These are phyloP conservation scores for Dicycla oo DNA, from an alignment of 2,888 invertebrate genomes.

Conservation along the genomic window DNA sequence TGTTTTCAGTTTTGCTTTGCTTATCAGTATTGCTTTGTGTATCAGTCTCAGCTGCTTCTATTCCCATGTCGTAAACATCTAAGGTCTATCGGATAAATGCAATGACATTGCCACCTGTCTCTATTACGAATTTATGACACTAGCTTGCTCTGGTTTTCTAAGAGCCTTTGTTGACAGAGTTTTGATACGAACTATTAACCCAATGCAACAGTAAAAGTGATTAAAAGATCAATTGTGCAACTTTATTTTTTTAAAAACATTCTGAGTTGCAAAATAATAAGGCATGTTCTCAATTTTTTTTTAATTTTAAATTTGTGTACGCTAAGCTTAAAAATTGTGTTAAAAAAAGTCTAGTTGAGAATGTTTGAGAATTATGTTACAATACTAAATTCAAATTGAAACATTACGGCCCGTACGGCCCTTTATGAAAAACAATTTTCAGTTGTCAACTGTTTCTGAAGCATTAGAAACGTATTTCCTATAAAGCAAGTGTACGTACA, in stretches of 20 bases:
- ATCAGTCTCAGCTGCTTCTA: constrained; percentile 29
- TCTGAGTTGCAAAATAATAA: too few species aligned
- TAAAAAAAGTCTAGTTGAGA: not conserved
- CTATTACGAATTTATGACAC: not conserved
- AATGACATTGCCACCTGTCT: constrained; percentile 24
- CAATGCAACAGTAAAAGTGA: not conserved
- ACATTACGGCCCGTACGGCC: too few species aligned
- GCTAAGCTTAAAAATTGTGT: too few species aligned
- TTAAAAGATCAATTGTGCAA: not conserved
- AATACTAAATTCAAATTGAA: not conserved
- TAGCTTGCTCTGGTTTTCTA: not conserved
- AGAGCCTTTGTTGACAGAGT: not conserved
- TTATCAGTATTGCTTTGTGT: too few species aligned
- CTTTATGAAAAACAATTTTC: not conserved
- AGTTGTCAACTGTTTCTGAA: constrained; percentile 6
- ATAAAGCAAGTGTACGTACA: constrained; percentile 39
- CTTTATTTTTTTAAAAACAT: not conserved
- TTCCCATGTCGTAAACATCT: constrained; percentile 18
- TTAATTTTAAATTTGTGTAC: too few species aligned
- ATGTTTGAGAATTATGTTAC: not conserved
- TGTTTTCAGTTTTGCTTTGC: too few species aligned
- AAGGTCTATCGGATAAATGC: not conserved
- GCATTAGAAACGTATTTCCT: constrained; percentile 24
- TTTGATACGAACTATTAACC: not conserved
- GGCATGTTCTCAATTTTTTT: too few species aligned